These are phyloP conservation scores for Lasioglossum zephyrum DNA, from an alignment of 2,888 invertebrate genomes.

Conservation along the genomic window DNA sequence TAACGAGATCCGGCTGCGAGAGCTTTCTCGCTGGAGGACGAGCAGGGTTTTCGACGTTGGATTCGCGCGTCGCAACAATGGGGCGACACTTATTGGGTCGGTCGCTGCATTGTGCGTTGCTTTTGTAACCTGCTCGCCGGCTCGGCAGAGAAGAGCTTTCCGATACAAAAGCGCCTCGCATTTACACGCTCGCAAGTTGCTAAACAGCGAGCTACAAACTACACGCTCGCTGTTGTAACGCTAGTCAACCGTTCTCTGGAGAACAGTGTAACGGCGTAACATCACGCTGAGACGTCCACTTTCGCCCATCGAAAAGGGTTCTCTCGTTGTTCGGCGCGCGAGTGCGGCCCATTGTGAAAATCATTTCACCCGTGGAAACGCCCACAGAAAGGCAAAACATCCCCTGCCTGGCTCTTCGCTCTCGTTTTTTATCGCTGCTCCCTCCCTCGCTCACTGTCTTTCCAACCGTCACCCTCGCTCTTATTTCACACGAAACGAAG, in stretches of 20 bases:
- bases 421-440: background rate
- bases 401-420: constrained; percentile 11
- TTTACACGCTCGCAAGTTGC: background rate
- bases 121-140: constrained; percentile 40
- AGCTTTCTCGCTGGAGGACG: background rate
- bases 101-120: constrained; percentile 46
- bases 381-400: constrained; percentile 49
- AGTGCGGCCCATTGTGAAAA: constrained; percentile 53
- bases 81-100: constrained; percentile 60
- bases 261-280: constrained; percentile 43
- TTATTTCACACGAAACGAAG: background rate
- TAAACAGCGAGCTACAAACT: background rate
- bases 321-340: constrained; percentile 34
- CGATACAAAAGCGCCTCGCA: constrained; percentile 44
- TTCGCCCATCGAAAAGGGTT: constrained; percentile 37
- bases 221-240: background rate
- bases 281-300: constrained; percentile 60
- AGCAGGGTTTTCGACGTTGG: background rate
- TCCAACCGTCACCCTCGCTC: background rate
- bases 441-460: background rate
- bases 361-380: constrained; percentile 57
- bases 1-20: background rate
- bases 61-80: constrained; percentile 57
- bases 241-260: background rate
- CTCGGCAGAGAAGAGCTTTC: constrained; percentile 41